phyloP scores from a whole-genome alignment of 2,113 vertebrate species.

The Catagonus wagneri region DNA sequence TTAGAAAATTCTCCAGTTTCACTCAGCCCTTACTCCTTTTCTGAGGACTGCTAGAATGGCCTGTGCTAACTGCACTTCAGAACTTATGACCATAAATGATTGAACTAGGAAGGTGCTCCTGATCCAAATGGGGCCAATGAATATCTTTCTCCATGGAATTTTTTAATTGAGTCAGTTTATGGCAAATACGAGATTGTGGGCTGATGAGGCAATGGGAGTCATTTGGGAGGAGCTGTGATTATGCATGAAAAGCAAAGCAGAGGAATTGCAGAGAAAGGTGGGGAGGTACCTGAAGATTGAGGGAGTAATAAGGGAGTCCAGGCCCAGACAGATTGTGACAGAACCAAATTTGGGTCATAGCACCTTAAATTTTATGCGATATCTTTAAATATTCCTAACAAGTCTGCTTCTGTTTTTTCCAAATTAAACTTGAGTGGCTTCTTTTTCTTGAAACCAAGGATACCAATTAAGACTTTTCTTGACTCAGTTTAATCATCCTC shows the following conservation, averaged over 20 bases:
- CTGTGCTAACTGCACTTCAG: fast-evolving
- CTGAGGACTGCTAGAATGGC: background rate
- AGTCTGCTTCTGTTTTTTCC: background rate
- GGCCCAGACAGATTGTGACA: background rate
- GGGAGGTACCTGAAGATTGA: fast-evolving
- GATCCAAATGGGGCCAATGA: background rate
- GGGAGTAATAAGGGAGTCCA: background rate
- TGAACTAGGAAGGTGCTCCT: background rate
- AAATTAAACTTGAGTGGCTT: background rate
- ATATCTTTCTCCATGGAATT: background rate
- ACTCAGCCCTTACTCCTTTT: background rate
- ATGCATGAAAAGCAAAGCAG: background rate
- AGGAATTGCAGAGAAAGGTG: background rate
- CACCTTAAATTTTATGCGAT: background rate
- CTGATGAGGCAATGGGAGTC: background rate
- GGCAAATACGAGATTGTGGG: background rate
- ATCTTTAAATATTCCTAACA: background rate
- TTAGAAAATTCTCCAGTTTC: background rate
- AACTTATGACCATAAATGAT: fast-evolving
- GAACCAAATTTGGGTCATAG: background rate
- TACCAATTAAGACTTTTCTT: background rate
- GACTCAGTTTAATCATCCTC: background rate
- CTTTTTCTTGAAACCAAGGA: background rate
- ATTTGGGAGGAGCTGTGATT: background rate
- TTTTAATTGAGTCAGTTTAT: background rate